Base-by-base conservation (phyloP, 2,888 invertebrate species). In the Apantesis nais region DNA sequence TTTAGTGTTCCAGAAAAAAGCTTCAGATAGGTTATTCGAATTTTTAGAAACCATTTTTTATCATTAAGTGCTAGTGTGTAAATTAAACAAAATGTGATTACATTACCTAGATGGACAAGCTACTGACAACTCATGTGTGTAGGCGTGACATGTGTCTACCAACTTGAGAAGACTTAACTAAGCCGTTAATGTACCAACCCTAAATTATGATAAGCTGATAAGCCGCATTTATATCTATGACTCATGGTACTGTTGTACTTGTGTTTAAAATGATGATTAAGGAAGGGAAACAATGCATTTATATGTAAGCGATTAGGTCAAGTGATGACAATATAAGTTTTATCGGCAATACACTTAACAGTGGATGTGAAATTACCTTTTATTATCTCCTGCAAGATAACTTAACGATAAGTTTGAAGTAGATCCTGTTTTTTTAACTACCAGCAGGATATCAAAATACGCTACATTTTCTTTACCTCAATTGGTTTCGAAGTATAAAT, bases 191-290 rank as follows among this genome's bases (percentile, higher is more conserved):
- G 69, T n/a, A n/a, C n/a, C 41, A 44, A 71, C 71, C n/a, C 66
- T 19, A 71, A 74, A 34, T 41, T 41, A 44, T 3, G 22, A 75
- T 70, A 55, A 69, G 48, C 9, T 76, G 62, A 63, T 58, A 73
- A 71, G 72, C 79, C 79, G 75, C 79, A 79, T 74, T 74, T 77
- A 77, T 74, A 76, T 75, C 65, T 70, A 70, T 67, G 37, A 61
- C 9, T 31, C n/a, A 25, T 12, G 5, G 14, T 5, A 3, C 25
- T 55, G 4, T 55, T 55, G 12, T 9, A 25, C 11, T 55, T 11
- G n/a, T 12, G 8, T 14, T 12, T 25, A 12, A 58, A 58, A 58
- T 29, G 16, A 19, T 44, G 16, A 44, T 44, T 44, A 16, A 44
- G 7, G 29, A 29, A 7, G 16, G 16, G 3, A 58, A 25, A 12